A percentile compares a stretch with the other conserved stretches of the same genome.
These are phyloP conservation scores for Epinotia brunnichana DNA, from an alignment of 2,888 invertebrate genomes.

Conservation along the genomic window DNA sequence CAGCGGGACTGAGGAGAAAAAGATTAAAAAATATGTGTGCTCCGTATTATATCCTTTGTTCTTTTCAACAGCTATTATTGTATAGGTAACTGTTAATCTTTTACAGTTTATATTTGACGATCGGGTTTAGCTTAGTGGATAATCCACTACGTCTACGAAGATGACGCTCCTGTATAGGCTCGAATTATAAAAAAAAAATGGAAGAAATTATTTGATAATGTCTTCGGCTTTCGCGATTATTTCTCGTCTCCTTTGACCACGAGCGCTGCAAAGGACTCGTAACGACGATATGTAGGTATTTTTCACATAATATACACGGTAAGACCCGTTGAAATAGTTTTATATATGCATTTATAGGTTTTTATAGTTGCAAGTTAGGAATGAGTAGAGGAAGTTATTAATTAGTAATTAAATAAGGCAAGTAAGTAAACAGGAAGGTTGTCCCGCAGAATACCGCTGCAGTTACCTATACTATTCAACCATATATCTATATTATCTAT, in stretches of 20 bases:
- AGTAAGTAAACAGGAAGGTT: background rate
- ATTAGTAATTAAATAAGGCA: background rate
- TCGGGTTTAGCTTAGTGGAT: too few species aligned
- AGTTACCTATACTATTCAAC: background rate
- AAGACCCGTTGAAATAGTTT: too few species aligned
- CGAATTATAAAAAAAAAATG: too few species aligned
- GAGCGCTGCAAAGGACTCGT: too few species aligned
- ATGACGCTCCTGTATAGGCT: too few species aligned
- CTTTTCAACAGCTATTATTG: background rate
- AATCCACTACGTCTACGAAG: too few species aligned
- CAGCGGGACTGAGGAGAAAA: constrained; percentile 12
- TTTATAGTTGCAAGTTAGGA: background rate
- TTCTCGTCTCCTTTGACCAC: too few species aligned
- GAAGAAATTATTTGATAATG: too few species aligned
- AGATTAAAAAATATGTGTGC: constrained; percentile 10
- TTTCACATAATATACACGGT: too few species aligned
- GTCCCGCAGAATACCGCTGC: background rate
- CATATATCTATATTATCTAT: too few species aligned
- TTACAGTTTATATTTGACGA: background rate
- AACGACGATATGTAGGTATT: too few species aligned
- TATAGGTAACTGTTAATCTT: background rate
- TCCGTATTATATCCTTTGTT: background rate
- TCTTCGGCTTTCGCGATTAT: too few species aligned
- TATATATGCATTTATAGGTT: background rate
- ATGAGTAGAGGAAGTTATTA: background rate